These are phyloP conservation scores for Anastrepha obliqua DNA, from an alignment of 1,140 invertebrate species.

Conservation along the genomic window DNA sequence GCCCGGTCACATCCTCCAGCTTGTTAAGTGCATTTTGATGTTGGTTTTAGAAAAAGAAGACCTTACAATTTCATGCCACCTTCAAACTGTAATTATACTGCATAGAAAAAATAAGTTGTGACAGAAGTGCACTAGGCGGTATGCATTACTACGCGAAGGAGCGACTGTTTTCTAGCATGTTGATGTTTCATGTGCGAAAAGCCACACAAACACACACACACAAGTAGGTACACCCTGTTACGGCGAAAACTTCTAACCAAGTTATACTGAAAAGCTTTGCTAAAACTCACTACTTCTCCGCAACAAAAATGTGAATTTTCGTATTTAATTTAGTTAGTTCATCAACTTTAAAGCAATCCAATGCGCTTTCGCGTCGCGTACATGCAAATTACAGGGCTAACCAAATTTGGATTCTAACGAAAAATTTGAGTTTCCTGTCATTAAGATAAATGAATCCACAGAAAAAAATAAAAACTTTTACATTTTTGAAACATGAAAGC, in stretches of 20 bases:
- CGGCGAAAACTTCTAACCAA: neutral
- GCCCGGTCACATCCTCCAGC: no score
- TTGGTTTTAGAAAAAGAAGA: no score
- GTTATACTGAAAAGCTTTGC: neutral
- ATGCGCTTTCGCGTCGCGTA: neutral
- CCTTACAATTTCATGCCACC: no score
- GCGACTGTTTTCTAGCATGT: no score
- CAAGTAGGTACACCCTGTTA: neutral
- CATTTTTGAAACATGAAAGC: neutral
- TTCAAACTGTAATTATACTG: no score
- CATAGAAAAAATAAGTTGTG: no score
- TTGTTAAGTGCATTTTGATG: no score
- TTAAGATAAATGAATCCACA: conserved; percentile 33
- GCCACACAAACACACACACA: neutral
- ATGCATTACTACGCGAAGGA: no score
- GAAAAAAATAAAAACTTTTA: neutral
- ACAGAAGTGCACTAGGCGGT: no score
- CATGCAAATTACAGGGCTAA: conserved; percentile 33
- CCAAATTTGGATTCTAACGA: conserved; percentile 25
- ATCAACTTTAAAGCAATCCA: conserved; percentile 16
- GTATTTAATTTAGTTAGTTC: conserved; percentile 13
- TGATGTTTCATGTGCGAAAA: no score
- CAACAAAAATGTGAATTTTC: neutral
- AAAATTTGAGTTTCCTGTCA: conserved; percentile 25
- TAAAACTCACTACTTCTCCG: neutral